These are phyloP conservation scores for Cephalotes varians DNA, from an alignment of 2,888 invertebrate genomes.

Conservation along the genomic window DNA sequence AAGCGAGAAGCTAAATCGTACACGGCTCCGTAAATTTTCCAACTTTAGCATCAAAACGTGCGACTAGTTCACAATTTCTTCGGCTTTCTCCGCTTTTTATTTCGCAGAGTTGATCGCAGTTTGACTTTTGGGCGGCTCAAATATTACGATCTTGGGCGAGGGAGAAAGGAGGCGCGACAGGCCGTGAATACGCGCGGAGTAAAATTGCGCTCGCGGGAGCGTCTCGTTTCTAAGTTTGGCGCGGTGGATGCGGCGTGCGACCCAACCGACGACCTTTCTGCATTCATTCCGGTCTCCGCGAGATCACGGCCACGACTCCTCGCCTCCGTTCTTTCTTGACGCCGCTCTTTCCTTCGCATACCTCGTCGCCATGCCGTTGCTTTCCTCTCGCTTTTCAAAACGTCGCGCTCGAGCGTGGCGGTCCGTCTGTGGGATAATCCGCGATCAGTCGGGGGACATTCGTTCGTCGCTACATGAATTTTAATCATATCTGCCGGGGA, in stretches of 20 bases:
- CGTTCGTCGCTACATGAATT: background rate
- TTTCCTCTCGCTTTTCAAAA: slow-evolving; percentile 42
- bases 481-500: background rate
- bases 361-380: slow-evolving; percentile 19
- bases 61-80: background rate
- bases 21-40: background rate
- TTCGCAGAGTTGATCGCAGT: background rate
- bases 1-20: background rate
- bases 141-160: background rate
- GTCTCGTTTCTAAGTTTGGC: slow-evolving; percentile 40
- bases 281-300: slow-evolving; percentile 43
- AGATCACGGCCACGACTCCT: slow-evolving; percentile 53
- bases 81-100: background rate
- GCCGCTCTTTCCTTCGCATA: slow-evolving; percentile 58
- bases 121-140: background rate
- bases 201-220: slow-evolving; percentile 24
- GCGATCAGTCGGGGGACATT: background rate
- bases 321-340: slow-evolving; percentile 39
- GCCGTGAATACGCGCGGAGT: background rate
- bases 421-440: slow-evolving; percentile 7
- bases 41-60: background rate
- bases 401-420: background rate
- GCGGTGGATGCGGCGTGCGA: slow-evolving; percentile 34
- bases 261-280: slow-evolving; percentile 55
- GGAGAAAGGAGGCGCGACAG: slow-evolving; percentile 1